A percentile compares a stretch with the other conserved stretches of the same genome.
These are phyloP conservation scores for Timandra comae DNA, from an alignment of 2,888 invertebrate genomes.

Conservation along the genomic window DNA sequence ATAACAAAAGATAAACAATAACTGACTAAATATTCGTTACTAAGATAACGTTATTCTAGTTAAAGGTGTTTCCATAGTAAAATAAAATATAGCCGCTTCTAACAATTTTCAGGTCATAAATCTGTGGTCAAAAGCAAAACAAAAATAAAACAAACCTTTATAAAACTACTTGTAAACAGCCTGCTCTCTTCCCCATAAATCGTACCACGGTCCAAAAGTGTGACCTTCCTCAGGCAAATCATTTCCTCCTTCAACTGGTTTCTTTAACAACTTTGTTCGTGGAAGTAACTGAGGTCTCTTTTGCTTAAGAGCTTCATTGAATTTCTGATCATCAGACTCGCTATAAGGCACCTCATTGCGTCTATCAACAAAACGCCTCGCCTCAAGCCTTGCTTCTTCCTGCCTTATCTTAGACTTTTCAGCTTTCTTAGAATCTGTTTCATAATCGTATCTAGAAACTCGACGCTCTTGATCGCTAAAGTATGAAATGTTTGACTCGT, in stretches of 20 bases:
- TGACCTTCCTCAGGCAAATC: slow-evolving; percentile 79
- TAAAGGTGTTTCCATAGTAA: no score
- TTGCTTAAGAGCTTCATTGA: slow-evolving; percentile 70
- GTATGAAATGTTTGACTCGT: slow-evolving; percentile 67
- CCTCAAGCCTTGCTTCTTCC: slow-evolving; percentile 66
- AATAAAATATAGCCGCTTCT: no score
- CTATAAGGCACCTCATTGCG: slow-evolving; percentile 65
- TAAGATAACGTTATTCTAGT: no score
- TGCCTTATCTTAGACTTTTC: slow-evolving; percentile 70
- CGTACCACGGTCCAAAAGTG: slow-evolving; percentile 92
- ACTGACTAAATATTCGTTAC: no score
- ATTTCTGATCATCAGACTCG: slow-evolving; percentile 75
- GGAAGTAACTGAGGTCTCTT: slow-evolving; percentile 79
- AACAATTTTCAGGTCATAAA: no score
- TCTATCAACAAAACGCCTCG: slow-evolving; percentile 56
- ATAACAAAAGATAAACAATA: no score
- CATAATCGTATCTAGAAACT: slow-evolving; percentile 64
- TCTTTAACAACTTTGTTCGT: slow-evolving; percentile 82
- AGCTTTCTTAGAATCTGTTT: slow-evolving; percentile 73
- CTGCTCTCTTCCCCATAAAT: slow-evolving; percentile 88
- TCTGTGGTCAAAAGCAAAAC: no score
- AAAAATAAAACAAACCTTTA: no score
- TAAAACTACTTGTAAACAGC: slow-evolving; percentile 76
- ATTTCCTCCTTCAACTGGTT: slow-evolving; percentile 58
- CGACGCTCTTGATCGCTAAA: slow-evolving; percentile 64